Conservation (phyloP, 2,888 invertebrate genomes). For the Hirtodrosophila duncani region DNA sequence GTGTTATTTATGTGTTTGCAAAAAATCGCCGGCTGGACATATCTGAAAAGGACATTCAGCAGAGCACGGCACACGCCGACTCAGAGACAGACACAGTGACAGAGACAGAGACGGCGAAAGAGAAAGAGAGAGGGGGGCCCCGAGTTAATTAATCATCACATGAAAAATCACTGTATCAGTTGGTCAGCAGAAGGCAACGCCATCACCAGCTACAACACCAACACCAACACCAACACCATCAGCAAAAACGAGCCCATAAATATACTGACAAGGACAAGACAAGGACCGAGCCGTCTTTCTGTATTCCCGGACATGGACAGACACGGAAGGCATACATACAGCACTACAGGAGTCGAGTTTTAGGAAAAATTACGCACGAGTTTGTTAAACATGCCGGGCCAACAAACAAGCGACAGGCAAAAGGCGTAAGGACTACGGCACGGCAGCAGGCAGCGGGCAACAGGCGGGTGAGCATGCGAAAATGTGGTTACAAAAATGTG, state of each 20-base stretch:
- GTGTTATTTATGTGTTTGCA: no score
- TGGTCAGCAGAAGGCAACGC: conserved; percentile 17
- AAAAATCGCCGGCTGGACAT: no score
- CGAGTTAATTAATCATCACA: conserved; percentile 43
- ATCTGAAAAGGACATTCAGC: no score
- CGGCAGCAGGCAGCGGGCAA: conserved; percentile 18
- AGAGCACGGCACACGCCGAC: no score
- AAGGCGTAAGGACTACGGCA: conserved; percentile 1
- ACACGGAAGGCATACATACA: conserved; percentile 3
- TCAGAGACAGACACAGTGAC: no score
- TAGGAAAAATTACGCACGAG: conserved; percentile 36
- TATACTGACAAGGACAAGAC: conserved; percentile 20
- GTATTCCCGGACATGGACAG: no score
- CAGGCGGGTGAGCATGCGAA: no score
- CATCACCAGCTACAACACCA: conserved; percentile 17
- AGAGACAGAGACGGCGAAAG: no score
- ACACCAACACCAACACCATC: conserved; percentile 7
- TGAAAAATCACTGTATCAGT: conserved; percentile 46
- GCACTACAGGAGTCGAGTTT: not conserved
- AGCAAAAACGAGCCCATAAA: conserved; percentile 31
- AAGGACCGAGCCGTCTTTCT: no score
- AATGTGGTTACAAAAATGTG: conserved; percentile 33
- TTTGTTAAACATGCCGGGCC: conserved; percentile 42
- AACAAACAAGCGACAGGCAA: conserved; percentile 23
- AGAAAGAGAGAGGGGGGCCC: not conserved